These are phyloP conservation scores for Tympanuchus pallidicinctus DNA, from an alignment of 2,113 vertebrate genomes.

Conservation along the genomic window DNA sequence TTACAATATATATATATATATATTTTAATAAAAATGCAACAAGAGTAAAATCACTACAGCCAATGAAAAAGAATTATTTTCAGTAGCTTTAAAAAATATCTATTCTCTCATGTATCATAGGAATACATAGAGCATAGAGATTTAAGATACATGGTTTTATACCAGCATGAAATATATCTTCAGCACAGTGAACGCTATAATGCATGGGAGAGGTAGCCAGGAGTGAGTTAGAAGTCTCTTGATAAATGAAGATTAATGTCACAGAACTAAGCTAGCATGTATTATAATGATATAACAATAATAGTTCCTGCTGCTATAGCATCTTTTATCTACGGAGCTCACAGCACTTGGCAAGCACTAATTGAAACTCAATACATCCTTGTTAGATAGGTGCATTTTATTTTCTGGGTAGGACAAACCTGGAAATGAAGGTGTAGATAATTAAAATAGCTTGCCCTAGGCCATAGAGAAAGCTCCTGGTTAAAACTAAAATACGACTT, in stretches of 20 bases:
- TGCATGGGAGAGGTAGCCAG: neutral
- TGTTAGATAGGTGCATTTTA: neutral
- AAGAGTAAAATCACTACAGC: neutral
- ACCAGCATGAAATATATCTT: neutral
- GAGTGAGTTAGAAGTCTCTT: neutral
- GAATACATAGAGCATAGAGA: neutral
- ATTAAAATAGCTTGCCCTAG: neutral
- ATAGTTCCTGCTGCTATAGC: neutral
- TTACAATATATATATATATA: neutral
- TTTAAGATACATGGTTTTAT: neutral
- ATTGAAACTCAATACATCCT: constrained; percentile 6
- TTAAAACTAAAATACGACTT: neutral
- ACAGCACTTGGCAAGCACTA: neutral
- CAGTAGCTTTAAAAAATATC: neutral
- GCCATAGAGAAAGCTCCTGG: neutral
- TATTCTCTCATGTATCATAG: neutral
- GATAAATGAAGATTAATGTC: constrained; percentile 1
- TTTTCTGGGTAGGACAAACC: neutral
- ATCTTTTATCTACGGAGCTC: neutral
- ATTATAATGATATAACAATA: neutral
- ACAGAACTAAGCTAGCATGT: neutral
- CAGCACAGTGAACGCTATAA: neutral
- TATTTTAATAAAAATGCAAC: neutral
- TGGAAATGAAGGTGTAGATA: neutral
- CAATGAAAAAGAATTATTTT: neutral